Base-by-base conservation (phyloP, 1,140 invertebrate species). In the Conus ventricosus region DNA sequence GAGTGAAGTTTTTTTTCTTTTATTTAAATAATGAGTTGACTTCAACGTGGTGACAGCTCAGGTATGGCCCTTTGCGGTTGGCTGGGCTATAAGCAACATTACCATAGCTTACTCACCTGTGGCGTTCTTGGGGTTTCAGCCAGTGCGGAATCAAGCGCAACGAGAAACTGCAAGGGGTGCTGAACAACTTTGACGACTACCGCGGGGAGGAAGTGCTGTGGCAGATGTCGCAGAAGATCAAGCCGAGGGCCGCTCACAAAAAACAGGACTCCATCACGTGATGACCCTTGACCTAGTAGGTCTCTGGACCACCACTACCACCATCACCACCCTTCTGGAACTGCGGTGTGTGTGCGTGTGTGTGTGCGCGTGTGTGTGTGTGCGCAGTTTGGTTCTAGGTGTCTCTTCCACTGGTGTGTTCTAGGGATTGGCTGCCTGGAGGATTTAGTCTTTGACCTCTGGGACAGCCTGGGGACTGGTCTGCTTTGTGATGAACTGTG, bases 201-300 rank as follows among this genome's bases (percentile, higher is more conserved):
- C 96, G 99, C 90, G 97, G 97, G 95, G 99, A 99, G 96, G 99
- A 99, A 94, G 97, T 98, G 78, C 98, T 99, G 97, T 99, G 99
- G 99, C 98, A 99, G 95, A 97, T 99, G 91, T 99, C 98, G 1
- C 98, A 99, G 95, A 97, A 96, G 88, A 99, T 99, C 89, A 99
- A 99, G 96, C 99, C 99, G 10, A 96, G 98, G 75, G 55, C 78
- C 25, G 60, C 75, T 17, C 87, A 84, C 86, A 87, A 85, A 57
- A 89, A 87, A 39, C 89, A 89, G 57, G 85, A 87, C 71, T 88
- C 76, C 27, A 75, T 88, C 78, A 83, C 87, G n/a, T 87, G 76
- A 88, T 81, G 54, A 78, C 25, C 71, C 71, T 20, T 7, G 13
- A 75, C 71, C 23, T 25, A n/a, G 27, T 27, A 13, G n/a, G 7